Evolutionary conservation across 2,113 vertebrate genomes (phyloP).

Genomic region (Grammomys dolichurus): DNA sequence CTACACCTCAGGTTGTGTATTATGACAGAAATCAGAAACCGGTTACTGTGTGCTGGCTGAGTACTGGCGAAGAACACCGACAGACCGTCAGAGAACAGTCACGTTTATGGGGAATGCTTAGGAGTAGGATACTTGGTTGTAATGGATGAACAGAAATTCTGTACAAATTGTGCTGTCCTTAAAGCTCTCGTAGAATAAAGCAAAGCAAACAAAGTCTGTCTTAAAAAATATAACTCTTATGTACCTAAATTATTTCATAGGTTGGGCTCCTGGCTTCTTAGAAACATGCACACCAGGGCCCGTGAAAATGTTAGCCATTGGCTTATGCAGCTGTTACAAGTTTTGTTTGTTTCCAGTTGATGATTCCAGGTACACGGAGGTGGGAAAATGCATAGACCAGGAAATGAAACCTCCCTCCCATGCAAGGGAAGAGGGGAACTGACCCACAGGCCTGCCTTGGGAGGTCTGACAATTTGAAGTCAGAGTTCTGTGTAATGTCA

Average conservation of each 20-base stretch:
- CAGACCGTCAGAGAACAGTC: too few relatives aligned
- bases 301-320: not conserved
- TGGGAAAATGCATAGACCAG: not conserved
- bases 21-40: not conserved
- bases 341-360: not conserved
- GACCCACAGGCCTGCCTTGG: not conserved
- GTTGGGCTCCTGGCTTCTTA: not conserved
- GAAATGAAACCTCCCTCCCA: not conserved
- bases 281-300: not conserved
- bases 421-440: not conserved
- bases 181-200: not conserved
- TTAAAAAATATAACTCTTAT: not conserved
- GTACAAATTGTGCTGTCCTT: not conserved
- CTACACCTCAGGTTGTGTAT: not conserved
- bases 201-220: not conserved
- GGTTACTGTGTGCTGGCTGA: not conserved
- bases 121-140: not conserved
- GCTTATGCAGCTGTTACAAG: not conserved
- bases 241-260: not conserved
- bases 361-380: not conserved
- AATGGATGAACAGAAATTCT: not conserved
- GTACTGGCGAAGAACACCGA: not conserved
- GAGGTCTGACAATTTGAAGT: not conserved
- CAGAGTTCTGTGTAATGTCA: not conserved
- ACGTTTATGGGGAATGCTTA: not conserved